Conservation (phyloP, 1,140 invertebrate species). For the Drosophila rufa region DNA sequence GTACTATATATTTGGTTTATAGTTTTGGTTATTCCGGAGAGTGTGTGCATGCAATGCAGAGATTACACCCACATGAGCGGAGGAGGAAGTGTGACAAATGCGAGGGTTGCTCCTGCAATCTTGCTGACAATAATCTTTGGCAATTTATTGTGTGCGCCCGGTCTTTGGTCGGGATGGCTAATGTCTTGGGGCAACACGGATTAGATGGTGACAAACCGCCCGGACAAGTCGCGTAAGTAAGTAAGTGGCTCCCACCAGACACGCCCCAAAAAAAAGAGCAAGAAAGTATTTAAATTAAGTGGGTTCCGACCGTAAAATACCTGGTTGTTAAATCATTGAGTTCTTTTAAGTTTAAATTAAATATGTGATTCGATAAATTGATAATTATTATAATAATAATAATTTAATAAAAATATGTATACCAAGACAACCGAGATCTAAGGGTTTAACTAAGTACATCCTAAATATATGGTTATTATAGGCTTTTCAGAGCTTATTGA, state of each 20-base stretch:
- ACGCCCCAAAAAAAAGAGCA: slow-evolving; percentile 25
- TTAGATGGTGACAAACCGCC: slow-evolving; percentile 66
- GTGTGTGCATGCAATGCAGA: slow-evolving; percentile 46
- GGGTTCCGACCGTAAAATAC: neutral
- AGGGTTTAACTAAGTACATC: no score
- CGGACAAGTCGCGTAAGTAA: slow-evolving; percentile 44
- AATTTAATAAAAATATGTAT: no score
- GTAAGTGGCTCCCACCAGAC: slow-evolving; percentile 43
- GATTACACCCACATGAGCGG: slow-evolving; percentile 41
- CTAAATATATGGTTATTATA: no score
- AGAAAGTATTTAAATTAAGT: no score
- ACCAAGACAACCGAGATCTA: no score
- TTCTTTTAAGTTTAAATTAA: no score
- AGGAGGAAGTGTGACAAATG: slow-evolving; percentile 63
- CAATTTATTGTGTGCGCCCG: slow-evolving; percentile 64
- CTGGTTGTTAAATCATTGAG: neutral
- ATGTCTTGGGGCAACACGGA: slow-evolving; percentile 73
- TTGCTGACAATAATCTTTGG: slow-evolving; percentile 77
- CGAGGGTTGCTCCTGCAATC: slow-evolving; percentile 64
- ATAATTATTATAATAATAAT: no score
- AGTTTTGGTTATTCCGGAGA: slow-evolving; percentile 5
- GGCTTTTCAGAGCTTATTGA: no score
- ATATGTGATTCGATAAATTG: no score
- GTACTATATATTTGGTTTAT: slow-evolving; percentile 8
- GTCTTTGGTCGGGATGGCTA: slow-evolving; percentile 30